Evolutionary conservation across 2,113 vertebrate genomes (phyloP).

Genomic region (Lepidothrix coronata): DNA sequence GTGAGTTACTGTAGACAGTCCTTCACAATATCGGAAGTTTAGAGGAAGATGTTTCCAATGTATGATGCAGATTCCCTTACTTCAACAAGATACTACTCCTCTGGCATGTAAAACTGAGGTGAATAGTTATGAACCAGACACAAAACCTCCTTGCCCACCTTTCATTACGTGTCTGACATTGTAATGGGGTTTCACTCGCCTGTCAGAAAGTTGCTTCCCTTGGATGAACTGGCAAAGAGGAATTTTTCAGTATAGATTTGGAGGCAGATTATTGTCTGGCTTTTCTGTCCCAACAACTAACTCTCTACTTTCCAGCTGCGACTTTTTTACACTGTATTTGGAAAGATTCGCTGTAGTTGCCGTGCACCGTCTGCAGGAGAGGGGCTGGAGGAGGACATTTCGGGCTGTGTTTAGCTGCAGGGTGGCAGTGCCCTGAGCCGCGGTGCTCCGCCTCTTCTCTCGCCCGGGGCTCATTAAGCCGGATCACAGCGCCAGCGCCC

Average conservation of each 20-base stretch:
- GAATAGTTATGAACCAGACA: constrained; percentile 41
- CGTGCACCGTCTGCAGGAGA: fast-evolving
- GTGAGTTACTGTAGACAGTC: neutral
- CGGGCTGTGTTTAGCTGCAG: neutral
- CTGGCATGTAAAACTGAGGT: neutral
- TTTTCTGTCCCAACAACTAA: neutral
- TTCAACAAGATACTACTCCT: constrained; percentile 7
- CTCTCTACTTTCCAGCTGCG: neutral
- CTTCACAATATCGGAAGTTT: neutral
- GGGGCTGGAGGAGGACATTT: neutral
- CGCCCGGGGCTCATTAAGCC: neutral
- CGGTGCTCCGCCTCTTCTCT: neutral
- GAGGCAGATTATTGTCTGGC: neutral
- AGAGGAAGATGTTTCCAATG: neutral
- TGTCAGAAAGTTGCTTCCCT: constrained; percentile 48
- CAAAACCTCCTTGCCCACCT: constrained; percentile 43
- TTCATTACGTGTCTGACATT: constrained; percentile 39
- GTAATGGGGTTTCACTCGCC: constrained; percentile 11
- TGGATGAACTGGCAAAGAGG: neutral
- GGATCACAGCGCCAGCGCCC: neutral
- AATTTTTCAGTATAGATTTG: neutral
- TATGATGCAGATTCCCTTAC: neutral
- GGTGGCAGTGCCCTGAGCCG: neutral
- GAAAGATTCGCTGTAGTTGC: neutral
- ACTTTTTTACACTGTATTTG: neutral